These are phyloP conservation scores for Drosophila grimshawi DNA, from an alignment of 1,140 invertebrate species.

Conservation along the genomic window DNA sequence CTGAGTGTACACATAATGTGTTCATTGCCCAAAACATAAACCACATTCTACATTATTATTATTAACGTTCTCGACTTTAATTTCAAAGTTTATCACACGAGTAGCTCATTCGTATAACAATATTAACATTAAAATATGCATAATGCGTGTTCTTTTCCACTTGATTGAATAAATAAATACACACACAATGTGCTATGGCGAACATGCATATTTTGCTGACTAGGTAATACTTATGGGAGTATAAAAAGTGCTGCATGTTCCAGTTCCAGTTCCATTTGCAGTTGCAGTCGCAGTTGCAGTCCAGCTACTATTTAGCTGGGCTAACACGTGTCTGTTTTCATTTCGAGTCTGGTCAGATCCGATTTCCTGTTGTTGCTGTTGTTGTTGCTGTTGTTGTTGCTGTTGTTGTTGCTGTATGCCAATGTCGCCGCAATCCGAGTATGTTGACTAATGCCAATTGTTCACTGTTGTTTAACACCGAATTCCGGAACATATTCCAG, in stretches of 20 bases:
- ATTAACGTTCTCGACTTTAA: background rate
- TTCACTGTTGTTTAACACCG: conserved; percentile 69
- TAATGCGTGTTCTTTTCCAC: background rate
- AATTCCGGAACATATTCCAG: conserved; percentile 83
- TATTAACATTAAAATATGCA: background rate
- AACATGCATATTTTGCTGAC: conserved; percentile 4
- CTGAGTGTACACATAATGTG: too few species aligned
- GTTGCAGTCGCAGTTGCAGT: background rate
- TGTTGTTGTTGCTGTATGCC: conserved; percentile 48
- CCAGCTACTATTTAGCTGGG: conserved; percentile 9
- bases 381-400: conserved; percentile 50
- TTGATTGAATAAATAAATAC: conserved; percentile 1
- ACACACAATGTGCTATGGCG: conserved; percentile 3
- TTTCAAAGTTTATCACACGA: background rate
- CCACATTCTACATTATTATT: background rate
- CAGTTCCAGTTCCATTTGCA: background rate
- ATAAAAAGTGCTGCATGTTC: conserved; percentile 4
- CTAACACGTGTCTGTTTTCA: conserved; percentile 62
- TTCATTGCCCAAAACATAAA: background rate
- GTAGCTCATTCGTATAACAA: background rate
- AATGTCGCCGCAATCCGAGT: conserved; percentile 61
- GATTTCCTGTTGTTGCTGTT: conserved; percentile 49
- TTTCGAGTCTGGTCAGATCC: conserved; percentile 58
- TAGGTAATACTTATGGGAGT: background rate
- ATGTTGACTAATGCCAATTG: conserved; percentile 44